Conservation (phyloP, 2,888 invertebrate species). For the Chydorus sphaericus region DNA sequence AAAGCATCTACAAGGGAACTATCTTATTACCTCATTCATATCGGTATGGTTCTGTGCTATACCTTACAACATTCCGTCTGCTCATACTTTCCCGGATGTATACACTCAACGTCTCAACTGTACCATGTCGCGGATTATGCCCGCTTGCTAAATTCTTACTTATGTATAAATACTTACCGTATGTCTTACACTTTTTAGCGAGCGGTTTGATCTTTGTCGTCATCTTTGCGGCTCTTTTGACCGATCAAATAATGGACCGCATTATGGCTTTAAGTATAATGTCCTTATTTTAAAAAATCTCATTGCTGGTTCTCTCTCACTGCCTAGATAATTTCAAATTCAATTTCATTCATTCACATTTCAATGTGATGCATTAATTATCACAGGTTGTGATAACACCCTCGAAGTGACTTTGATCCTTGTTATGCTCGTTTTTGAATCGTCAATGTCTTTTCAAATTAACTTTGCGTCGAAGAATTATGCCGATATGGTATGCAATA, state of each 20-base stretch:
- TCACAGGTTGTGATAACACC: slow-evolving; percentile 45
- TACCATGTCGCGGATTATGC: slow-evolving; percentile 40
- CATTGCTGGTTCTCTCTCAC: slow-evolving; percentile 42
- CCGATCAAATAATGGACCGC: slow-evolving; percentile 62
- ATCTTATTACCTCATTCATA: slow-evolving; percentile 51
- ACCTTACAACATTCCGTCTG: slow-evolving; percentile 45
- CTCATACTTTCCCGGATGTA: slow-evolving; percentile 41
- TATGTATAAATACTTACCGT: too few relatives aligned
- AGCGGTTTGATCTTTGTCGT: slow-evolving; percentile 53
- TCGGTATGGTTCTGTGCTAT: slow-evolving; percentile 40
- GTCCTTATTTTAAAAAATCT: slow-evolving; percentile 52
- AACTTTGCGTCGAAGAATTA: slow-evolving; percentile 38
- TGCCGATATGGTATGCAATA: slow-evolving; percentile 51
- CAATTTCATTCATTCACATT: too few relatives aligned
- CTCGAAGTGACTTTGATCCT: slow-evolving; percentile 48
- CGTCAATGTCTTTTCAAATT: slow-evolving; percentile 29
- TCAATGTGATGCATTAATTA: slow-evolving; percentile 44
- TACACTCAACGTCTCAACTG: too few relatives aligned
- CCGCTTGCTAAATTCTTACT: too few relatives aligned
- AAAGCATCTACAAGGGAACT: slow-evolving; percentile 49
- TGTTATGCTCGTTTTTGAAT: slow-evolving; percentile 42
- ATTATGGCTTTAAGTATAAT: slow-evolving; percentile 60
- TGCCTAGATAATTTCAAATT: too few relatives aligned
- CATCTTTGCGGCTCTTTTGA: slow-evolving; percentile 56
- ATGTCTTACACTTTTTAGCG: too few relatives aligned